These are phyloP conservation scores for Drusus annulatus DNA, from an alignment of 1,140 invertebrate species.

Conservation along the genomic window DNA sequence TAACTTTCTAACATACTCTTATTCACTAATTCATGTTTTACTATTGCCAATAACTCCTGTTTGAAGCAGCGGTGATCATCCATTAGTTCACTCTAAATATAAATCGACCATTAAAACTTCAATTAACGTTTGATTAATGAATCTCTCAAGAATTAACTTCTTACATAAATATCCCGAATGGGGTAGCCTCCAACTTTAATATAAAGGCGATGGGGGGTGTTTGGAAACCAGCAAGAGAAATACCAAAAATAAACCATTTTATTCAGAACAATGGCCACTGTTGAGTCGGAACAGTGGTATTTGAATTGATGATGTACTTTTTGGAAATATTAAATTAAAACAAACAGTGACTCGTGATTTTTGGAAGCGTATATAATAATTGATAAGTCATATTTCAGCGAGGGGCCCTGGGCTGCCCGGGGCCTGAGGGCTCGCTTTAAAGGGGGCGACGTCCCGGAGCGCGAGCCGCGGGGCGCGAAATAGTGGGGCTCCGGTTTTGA, in stretches of 20 bases:
- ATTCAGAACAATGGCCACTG: constrained; percentile 27
- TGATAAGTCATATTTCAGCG: constrained; percentile 42
- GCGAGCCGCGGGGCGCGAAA: constrained; percentile 12
- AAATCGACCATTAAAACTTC: constrained; percentile 54
- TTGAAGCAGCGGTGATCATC: constrained; percentile 47
- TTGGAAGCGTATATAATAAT: constrained; percentile 44
- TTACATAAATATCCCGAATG: constrained; percentile 55
- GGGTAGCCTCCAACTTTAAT: constrained; percentile 52
- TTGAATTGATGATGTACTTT: constrained; percentile 30
- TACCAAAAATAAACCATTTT: constrained; percentile 28
- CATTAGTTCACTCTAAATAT: constrained; percentile 44
- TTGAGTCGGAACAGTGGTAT: constrained; percentile 6
- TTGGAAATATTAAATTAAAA: constrained; percentile 52
- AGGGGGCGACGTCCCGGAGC: constrained; percentile 6
- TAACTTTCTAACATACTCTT: too few relatives aligned
- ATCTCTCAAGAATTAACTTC: constrained; percentile 46
- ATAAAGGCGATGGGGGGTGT: constrained; percentile 53
- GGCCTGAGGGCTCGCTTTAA: neutral
- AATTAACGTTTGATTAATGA: constrained; percentile 56
- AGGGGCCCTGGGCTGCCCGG: constrained; percentile 9
- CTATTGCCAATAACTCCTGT: constrained; percentile 56
- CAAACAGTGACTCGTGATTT: constrained; percentile 53
- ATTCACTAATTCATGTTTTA: too few relatives aligned
- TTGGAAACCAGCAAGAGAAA: constrained; percentile 1
- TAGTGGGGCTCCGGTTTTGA: neutral